Evolutionary conservation across 2,113 vertebrate species (phyloP), one percentile per base, ranked within the genome.

Genomic region (Chloebia gouldiae): DNA sequence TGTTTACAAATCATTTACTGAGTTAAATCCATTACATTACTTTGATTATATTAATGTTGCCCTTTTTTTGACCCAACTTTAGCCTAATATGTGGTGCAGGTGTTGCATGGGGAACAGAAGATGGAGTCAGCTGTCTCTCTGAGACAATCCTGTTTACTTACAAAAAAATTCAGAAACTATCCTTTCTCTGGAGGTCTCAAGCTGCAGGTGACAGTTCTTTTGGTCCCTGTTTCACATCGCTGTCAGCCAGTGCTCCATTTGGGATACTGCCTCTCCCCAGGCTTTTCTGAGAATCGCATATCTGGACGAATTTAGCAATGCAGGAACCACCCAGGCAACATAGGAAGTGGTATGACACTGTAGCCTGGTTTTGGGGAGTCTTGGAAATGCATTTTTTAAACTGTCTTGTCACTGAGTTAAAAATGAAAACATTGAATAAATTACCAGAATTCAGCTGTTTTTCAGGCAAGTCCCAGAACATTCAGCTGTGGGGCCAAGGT

Each of bases 141-240:
- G 49, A 94, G 73, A 56, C 64, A 64, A 49, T 87, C 57, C 31
- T 93, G 93, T 95, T 95, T 94, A 70, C 92, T 96, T 88, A 76
- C 11, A 50, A 71, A 92, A 90, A 92, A 79, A 12, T 2, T 66
- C 45, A n/a, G 64, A 72, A 92, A 87, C 49, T 91, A 20, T 64
- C 65, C 83, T 82, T 93, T 81, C 91, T 91, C 94, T 72, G 73
- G 92, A 96, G 91, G n/a, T 81, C 88, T 81, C 44, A 50, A 57
- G 40, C 81, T 96, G 95, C 92, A 95, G 92, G 92, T 95, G 96
- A 95, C 95, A 79, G 88, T 92, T 77, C 47, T 94, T 81, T 68
- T 49, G 37, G 80, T 95, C 94, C 60, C 56, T 87, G 51, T 57
- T 92, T 86, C 82, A 78, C 11, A 2, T 83, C 0, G 1, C 56